phyloP scores from a whole-genome alignment of 2,888 invertebrate species.

The Apodemia mormo region DNA sequence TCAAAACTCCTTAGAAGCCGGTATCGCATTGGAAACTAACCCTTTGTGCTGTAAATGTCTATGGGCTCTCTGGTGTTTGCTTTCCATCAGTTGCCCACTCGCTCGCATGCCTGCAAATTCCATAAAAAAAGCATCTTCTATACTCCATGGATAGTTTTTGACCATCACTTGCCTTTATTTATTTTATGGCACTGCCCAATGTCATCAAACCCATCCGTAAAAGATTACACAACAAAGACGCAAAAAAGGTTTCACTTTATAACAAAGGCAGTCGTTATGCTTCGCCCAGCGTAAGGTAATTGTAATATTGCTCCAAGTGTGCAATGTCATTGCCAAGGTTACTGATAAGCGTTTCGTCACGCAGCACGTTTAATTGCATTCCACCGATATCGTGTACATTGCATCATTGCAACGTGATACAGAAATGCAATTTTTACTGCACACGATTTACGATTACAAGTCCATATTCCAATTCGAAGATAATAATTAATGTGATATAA shows the following conservation, averaged over 20 bases:
- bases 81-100: no score
- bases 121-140: no score
- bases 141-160: no score
- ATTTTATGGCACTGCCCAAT: not conserved
- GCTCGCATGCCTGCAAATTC: no score
- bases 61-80: no score
- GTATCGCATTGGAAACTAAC: no score
- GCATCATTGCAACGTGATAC: slow-evolving; percentile 61
- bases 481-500: not conserved
- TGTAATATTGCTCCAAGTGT: slow-evolving; percentile 28
- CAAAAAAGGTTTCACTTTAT: not conserved
- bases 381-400: slow-evolving; percentile 62
- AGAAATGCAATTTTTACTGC: slow-evolving; percentile 20
- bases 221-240: not conserved
- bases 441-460: slow-evolving; percentile 18
- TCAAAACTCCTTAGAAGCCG: no score
- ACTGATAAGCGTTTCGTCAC: slow-evolving; percentile 68
- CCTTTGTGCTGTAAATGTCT: no score
- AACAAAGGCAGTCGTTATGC: slow-evolving; percentile 34
- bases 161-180: no score
- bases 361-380: slow-evolving; percentile 73
- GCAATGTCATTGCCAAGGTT: slow-evolving; percentile 76
- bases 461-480: not conserved
- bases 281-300: slow-evolving; percentile 31
- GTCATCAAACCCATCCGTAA: not conserved